phyloP scores from a whole-genome alignment of 2,797 vertebrate species.

The Enteromius argenteus region DNA sequence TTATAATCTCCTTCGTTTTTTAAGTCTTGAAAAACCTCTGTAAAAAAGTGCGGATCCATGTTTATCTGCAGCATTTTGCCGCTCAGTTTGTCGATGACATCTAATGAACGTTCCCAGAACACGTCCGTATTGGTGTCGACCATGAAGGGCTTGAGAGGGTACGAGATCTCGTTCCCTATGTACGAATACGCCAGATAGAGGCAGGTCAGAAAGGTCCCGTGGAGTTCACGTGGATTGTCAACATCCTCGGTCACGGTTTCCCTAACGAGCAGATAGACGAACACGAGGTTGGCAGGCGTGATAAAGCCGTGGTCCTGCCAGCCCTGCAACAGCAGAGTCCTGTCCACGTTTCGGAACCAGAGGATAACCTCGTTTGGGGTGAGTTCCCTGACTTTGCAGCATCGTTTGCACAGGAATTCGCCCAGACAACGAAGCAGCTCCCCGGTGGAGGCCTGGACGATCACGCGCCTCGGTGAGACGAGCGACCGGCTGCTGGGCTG shows the following conservation, averaged over 20 bases:
- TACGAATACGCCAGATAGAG: slow-evolving; percentile 98
- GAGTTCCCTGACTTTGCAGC: slow-evolving; percentile 89
- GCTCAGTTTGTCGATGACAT: slow-evolving; percentile 92
- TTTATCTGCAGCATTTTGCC: slow-evolving; percentile 96
- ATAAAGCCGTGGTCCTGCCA: slow-evolving; percentile 99
- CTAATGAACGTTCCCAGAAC: slow-evolving; percentile 93
- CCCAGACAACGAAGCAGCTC: slow-evolving; percentile 95
- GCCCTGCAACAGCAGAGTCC: slow-evolving; percentile 93
- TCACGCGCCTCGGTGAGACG: slow-evolving; percentile 86
- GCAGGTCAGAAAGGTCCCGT: slow-evolving; percentile 93
- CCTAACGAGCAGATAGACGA: slow-evolving; percentile 94
- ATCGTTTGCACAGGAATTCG: slow-evolving; percentile 93
- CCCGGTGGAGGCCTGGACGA: slow-evolving; percentile 95
- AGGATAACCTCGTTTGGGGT: slow-evolving; percentile 89
- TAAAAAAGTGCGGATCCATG: slow-evolving; percentile 97
- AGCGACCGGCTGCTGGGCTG: slow-evolving; percentile 75
- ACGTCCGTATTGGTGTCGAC: slow-evolving; percentile 91
- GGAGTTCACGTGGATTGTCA: slow-evolving; percentile 85
- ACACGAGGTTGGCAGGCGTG: slow-evolving; percentile 95
- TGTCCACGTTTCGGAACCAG: slow-evolving; percentile 96
- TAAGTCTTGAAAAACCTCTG: slow-evolving; percentile 96
- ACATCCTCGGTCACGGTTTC: slow-evolving; percentile 87
- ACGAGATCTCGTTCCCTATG: slow-evolving; percentile 98
- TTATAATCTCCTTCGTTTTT: slow-evolving; percentile 88
- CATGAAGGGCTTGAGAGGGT: slow-evolving; percentile 96